Base-by-base conservation (phyloP, 2,888 invertebrate genomes). In the Pycnomerus fuliginosus region DNA sequence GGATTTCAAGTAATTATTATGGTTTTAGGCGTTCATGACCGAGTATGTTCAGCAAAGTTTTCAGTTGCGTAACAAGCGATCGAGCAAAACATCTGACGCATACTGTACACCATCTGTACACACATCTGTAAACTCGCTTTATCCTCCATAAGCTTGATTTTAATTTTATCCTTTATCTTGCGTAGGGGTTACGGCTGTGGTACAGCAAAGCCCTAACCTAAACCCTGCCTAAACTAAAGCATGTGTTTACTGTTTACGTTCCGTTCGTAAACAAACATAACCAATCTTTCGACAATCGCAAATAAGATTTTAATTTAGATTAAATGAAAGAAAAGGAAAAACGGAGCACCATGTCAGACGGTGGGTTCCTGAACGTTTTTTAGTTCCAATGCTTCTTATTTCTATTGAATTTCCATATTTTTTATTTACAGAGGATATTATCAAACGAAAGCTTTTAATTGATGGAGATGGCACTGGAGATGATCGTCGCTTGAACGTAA, bases 391-490 rank as follows among this genome's bases (percentile, higher is more conserved):
- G 8, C 2, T 12, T 25, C 8, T 5, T 8, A 10, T 20, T 23
- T 13, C 10, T 22, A 2, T 14, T n/a, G 7, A 10, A n/a, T 15
- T 5, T 1, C 4, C 7, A 17, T 29, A 16, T 12, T 28, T 5
- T n/a, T 8, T 12, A 27, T 23, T 31, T 36, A 14, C 69, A 94
- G 98, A 98, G 74, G 97, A 97, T 68, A 90, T 96, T 25, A 94
- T 97, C 48, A 84, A 90, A 56, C 80, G 94, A 55, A 81, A 95
- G 50, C 75, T 98, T 23, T 73, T 97, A 16, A 93, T 97, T 60
- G 98, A 98, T 69, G 98, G 97, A 10, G 97, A 98, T 76, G 97
- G 97, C 3, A 93, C 91, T 5, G 96, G 95, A 12, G 98, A 98
- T 67, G 97, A 98, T 67, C 80, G 95, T 42, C 77, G 94, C 43